phyloP scores from a whole-genome alignment of 2,113 vertebrate species.

The Rhinoderma darwinii region DNA sequence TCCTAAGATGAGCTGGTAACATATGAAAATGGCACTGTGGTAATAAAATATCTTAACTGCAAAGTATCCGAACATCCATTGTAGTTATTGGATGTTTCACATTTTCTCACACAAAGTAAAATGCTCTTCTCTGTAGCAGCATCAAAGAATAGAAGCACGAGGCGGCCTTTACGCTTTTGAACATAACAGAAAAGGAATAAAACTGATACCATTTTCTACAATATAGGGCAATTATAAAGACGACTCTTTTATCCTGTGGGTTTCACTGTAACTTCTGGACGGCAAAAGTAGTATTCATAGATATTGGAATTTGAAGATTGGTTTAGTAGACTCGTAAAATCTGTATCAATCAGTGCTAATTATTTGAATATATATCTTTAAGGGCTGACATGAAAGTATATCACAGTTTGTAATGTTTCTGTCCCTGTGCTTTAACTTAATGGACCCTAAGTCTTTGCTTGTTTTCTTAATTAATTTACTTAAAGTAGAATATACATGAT shows the following conservation, averaged over 20 bases:
- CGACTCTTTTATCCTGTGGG: slow-evolving; percentile 40
- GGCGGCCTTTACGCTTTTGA: slow-evolving; percentile 51
- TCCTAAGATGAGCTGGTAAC: slow-evolving; percentile 31
- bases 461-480: not conserved
- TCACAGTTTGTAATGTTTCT: not conserved
- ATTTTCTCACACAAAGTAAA: slow-evolving; percentile 51
- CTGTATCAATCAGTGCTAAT: not conserved
- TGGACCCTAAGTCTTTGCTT: not conserved
- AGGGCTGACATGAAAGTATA: not conserved
- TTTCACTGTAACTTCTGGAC: slow-evolving; percentile 33
- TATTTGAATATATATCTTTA: not conserved
- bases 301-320: slow-evolving; percentile 7
- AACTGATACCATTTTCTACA: slow-evolving; percentile 57
- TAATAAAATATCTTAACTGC: slow-evolving; percentile 53
- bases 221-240: slow-evolving; percentile 58
- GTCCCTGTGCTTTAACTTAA: not conserved
- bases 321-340: slow-evolving; percentile 9
- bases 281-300: slow-evolving; percentile 16
- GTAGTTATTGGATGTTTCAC: slow-evolving; percentile 55
- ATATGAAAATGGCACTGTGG: slow-evolving; percentile 29
- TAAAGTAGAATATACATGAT: not conserved
- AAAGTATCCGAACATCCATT: slow-evolving; percentile 50
- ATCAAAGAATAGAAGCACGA: slow-evolving; percentile 55
- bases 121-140: slow-evolving; percentile 55
- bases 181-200: slow-evolving; percentile 54